Conservation (phyloP, 1,140 invertebrate species). For the Choristoneura fumiferana region DNA sequence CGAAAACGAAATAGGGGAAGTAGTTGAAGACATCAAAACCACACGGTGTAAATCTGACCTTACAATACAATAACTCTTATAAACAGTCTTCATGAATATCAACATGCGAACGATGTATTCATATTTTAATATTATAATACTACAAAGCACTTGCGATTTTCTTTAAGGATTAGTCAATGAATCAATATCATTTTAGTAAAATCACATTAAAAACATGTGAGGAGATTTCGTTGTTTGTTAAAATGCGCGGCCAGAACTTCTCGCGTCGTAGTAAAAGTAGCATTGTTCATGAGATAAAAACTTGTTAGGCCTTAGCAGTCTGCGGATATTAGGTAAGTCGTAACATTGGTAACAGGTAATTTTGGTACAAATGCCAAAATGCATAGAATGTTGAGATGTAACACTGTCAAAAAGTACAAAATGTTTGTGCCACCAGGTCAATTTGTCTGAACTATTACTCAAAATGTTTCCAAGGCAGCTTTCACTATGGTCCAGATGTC, state of each 20-base stretch:
- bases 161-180: constrained; percentile 6
- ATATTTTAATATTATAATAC: constrained; percentile 10
- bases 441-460: no score
- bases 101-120: constrained; percentile 12
- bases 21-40: not conserved
- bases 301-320: constrained; percentile 15
- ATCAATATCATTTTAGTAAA: constrained; percentile 1
- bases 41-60: constrained; percentile 14
- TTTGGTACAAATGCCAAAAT: no score
- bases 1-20: not conserved
- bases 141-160: constrained; percentile 13
- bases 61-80: constrained; percentile 13
- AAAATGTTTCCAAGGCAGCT: no score
- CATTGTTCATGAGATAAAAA: not conserved
- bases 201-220: constrained; percentile 5
- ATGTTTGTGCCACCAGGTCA: no score
- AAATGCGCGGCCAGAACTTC: not conserved
- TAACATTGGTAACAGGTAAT: no score
- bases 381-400: no score
- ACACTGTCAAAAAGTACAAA: no score
- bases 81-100: constrained; percentile 16
- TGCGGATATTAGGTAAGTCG: constrained; percentile 15
- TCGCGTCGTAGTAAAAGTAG: not conserved
- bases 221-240: constrained; percentile 3
- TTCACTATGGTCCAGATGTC: no score